Percentiles rank a stretch among this genome's conserved stretches.
These are phyloP conservation scores for Centrocercus urophasianus DNA, from an alignment of 2,113 vertebrate species.

Conservation along the genomic window DNA sequence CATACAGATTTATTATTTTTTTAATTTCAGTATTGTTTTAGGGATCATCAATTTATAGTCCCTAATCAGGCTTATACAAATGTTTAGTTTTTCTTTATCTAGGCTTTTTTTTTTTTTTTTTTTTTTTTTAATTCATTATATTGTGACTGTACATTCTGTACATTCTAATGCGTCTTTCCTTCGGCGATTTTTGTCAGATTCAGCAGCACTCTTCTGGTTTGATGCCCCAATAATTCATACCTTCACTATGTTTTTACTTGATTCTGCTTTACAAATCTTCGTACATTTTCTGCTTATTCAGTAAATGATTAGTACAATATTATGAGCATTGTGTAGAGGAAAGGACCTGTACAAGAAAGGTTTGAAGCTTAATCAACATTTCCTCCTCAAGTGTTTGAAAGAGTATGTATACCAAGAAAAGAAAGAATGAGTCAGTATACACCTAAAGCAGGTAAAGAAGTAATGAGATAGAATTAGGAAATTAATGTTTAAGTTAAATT, in stretches of 20 bases:
- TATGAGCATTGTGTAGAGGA: background rate
- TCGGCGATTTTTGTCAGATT: slow-evolving; percentile 20
- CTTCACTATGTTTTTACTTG: background rate
- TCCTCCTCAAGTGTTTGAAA: background rate
- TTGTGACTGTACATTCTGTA: background rate
- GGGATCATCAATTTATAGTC: background rate
- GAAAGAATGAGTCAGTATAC: background rate
- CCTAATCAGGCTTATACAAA: background rate
- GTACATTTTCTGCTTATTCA: background rate
- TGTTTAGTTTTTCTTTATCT: background rate
- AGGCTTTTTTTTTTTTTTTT: too few species aligned
- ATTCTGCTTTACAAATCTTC: background rate
- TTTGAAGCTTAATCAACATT: slow-evolving; percentile 7
- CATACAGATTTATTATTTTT: background rate
- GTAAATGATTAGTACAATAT: background rate
- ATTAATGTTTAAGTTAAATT: background rate
- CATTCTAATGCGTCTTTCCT: background rate
- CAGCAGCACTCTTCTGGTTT: background rate
- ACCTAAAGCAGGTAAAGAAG: background rate
- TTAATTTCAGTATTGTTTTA: background rate
- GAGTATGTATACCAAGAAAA: background rate
- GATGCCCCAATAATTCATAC: background rate
- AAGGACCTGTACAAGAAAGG: background rate
- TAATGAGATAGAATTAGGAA: background rate
- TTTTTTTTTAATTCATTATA: background rate